A percentile compares a stretch with the other conserved stretches of the same genome.
These are phyloP conservation scores for Drosophila insularis DNA, from an alignment of 1,140 invertebrate genomes.

Conservation along the genomic window DNA sequence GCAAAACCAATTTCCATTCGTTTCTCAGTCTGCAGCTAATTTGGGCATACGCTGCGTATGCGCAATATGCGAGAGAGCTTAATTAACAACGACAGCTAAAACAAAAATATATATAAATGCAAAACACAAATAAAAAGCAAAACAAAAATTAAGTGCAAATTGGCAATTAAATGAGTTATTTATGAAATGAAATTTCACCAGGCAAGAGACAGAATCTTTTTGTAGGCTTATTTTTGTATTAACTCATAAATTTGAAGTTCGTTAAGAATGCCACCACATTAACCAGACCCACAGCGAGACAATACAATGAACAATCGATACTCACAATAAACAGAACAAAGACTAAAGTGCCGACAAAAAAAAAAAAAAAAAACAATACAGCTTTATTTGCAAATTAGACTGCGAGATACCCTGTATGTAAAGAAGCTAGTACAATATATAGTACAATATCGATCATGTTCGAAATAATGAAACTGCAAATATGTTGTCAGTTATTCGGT, in stretches of 20 bases:
- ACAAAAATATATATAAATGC: not conserved
- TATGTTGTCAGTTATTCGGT: no score
- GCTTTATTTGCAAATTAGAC: not conserved
- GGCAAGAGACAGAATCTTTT: slow-evolving; percentile 23
- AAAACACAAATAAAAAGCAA: slow-evolving; percentile 25
- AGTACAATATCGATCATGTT: no score
- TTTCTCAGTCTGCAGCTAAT: not conserved
- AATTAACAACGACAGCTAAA: slow-evolving; percentile 51
- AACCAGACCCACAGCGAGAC: slow-evolving; percentile 42
- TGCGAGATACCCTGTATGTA: not conserved
- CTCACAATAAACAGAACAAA: slow-evolving; percentile 49
- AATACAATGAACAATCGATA: slow-evolving; percentile 67
- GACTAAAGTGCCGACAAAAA: slow-evolving; percentile 43
- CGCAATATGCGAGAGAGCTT: slow-evolving; percentile 60
- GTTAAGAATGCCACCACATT: slow-evolving; percentile 81
- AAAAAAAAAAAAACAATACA: not conserved
- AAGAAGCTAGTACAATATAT: no score
- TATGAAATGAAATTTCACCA: slow-evolving; percentile 64
- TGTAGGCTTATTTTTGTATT: slow-evolving; percentile 64
- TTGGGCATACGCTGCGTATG: slow-evolving; percentile 67
- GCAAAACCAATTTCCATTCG: slow-evolving; percentile 27
- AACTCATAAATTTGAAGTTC: slow-evolving; percentile 80
- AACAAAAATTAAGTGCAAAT: slow-evolving; percentile 74
- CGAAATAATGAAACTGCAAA: no score
- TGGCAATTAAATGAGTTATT: slow-evolving; percentile 75